phyloP scores from a whole-genome alignment of 2,888 invertebrate species.

The Leucophora obtusa region DNA sequence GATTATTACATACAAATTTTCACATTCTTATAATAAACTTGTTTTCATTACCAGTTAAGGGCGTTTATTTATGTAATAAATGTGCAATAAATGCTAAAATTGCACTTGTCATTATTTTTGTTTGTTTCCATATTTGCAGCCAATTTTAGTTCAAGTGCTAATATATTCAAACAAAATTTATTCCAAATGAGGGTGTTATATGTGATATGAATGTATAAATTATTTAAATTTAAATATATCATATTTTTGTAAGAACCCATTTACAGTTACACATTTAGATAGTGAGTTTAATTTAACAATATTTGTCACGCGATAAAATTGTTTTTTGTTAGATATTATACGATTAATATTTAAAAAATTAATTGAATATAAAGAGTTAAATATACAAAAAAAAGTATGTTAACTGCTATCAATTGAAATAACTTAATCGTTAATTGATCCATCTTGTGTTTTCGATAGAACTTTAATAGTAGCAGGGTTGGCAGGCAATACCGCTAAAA shows the following conservation, averaged over 20 bases:
- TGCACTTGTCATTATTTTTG: constrained; percentile 48
- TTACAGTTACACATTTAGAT: constrained; percentile 1
- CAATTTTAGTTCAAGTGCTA: neutral
- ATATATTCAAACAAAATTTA: neutral
- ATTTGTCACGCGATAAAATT: constrained; percentile 25
- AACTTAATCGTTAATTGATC: neutral
- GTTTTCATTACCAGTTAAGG: constrained; percentile 51
- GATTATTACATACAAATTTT: constrained; percentile 19
- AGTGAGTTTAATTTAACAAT: neutral
- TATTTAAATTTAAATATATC: neutral
- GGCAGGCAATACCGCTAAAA: too few species aligned
- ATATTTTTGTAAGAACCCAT: neutral
- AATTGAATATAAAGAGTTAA: too few species aligned
- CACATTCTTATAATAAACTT: constrained; percentile 18
- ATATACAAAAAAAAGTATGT: neutral
- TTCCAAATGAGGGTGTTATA: neutral
- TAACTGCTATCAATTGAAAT: neutral
- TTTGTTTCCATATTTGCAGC: neutral
- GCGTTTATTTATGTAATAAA: constrained; percentile 52
- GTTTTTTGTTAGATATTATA: neutral
- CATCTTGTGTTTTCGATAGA: too few species aligned
- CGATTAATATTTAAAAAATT: too few species aligned
- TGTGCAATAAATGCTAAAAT: constrained; percentile 38
- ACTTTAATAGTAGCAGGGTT: too few species aligned
- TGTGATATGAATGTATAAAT: constrained; percentile 27